Evolutionary conservation across 2,113 vertebrate genomes (phyloP).

Genomic region (Xerus inauris): DNA sequence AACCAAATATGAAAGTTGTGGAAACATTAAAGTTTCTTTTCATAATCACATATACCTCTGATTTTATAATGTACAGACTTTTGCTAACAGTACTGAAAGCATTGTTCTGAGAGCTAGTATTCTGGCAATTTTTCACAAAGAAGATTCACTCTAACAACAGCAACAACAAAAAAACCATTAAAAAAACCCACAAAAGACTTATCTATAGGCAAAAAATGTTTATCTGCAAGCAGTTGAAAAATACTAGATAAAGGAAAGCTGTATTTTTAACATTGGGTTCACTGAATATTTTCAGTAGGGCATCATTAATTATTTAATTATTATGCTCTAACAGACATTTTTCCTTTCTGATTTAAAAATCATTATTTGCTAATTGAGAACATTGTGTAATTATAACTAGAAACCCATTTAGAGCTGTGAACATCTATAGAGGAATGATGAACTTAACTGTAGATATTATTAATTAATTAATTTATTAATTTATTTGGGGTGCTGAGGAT

Average conservation of each 20-base stretch:
- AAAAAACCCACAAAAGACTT: no score
- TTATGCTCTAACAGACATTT: background rate
- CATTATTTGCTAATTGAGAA: background rate
- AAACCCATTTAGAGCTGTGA: background rate
- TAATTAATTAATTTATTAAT: no score
- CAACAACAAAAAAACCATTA: background rate
- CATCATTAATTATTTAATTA: background rate
- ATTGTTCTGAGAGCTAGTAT: background rate
- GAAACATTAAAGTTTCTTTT: constrained; percentile 29
- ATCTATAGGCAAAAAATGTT: background rate
- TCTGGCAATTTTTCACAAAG: background rate
- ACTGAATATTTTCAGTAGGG: background rate
- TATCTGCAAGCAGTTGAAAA: constrained; percentile 20
- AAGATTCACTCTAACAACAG: background rate
- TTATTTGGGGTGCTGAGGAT: no score
- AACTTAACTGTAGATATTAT: background rate
- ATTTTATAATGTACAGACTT: background rate
- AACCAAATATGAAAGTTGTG: background rate
- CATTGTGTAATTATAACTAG: background rate
- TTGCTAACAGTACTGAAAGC: background rate
- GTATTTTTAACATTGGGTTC: constrained; percentile 12
- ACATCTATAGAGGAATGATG: background rate
- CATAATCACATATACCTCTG: background rate
- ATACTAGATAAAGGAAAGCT: background rate
- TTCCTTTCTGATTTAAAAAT: constrained; percentile 16